A percentile compares a stretch with the other conserved stretches of the same genome.
Conservation (phyloP, 2,888 invertebrate species). For the Phoenoteleia sp. region DNA sequence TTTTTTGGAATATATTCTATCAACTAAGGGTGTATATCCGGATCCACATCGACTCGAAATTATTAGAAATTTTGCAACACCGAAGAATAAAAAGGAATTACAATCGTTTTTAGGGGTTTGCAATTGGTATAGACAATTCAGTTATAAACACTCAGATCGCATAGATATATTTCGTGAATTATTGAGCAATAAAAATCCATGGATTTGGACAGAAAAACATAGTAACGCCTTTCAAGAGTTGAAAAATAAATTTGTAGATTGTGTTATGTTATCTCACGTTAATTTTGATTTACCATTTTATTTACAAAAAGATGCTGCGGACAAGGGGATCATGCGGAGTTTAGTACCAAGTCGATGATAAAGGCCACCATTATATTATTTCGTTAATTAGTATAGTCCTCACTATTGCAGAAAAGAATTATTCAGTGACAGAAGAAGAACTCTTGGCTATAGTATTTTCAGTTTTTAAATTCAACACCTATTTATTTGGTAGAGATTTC, state of each 20-base stretch:
- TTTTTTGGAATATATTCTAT: not conserved
- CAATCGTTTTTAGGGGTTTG: slow-evolving; percentile 73
- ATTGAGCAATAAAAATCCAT: not conserved
- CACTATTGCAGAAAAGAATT: not conserved
- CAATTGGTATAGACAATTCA: slow-evolving; percentile 56
- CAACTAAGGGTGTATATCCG: not conserved
- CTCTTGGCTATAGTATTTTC: not conserved
- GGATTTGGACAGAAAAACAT: slow-evolving; percentile 15
- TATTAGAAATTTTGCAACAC: slow-evolving; percentile 75
- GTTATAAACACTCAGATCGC: not conserved
- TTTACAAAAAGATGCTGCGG: slow-evolving; percentile 55
- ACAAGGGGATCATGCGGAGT: slow-evolving; percentile 65
- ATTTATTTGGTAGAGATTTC: not conserved
- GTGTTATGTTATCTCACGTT: slow-evolving; percentile 46
- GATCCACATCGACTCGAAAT: slow-evolving; percentile 68
- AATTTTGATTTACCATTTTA: slow-evolving; percentile 4
- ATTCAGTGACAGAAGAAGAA: not conserved
- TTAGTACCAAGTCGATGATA: slow-evolving; percentile 47
- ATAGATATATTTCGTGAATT: slow-evolving; percentile 11
- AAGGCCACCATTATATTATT: not conserved
- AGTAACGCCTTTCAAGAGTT: slow-evolving; percentile 29
- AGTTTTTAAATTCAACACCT: not conserved
- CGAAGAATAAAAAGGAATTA: slow-evolving; percentile 75
- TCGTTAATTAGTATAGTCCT: not conserved
- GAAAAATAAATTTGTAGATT: slow-evolving; percentile 56